Evolutionary conservation across 2,888 invertebrate species (phyloP), one percentile per base, ranked within the genome.

Genomic region (Bembecia ichneumoniformis): DNA sequence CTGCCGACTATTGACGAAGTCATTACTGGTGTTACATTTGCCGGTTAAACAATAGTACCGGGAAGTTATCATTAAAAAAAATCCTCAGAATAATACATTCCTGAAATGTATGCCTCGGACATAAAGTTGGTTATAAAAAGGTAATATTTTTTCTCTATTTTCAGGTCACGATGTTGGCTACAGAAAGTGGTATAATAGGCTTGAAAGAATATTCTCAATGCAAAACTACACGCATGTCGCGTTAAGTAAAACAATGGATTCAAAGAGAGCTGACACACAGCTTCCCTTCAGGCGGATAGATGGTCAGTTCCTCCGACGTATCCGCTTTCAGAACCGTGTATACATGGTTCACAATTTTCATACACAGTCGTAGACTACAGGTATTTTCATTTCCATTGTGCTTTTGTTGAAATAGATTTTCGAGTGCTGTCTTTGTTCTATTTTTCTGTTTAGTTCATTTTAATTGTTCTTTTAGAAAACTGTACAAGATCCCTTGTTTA

Each of bases 231-330:
- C 44, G 44, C 44, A 44, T 11, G 44, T 44, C 17, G 17, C 11
- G 40, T 40, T 40, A 44, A 11, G 44, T 16, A 10, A 44, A 17
- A 44, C 44, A 44, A 44, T 44, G 44, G 44, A 7, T 13, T 16
- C 15, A 17, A 4, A 16, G 52, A 53, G 43, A 15, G 50, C 48
- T 51, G 49, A 49, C 52, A 51, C 47, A 47, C 46, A 48, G 48
- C 52, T 48, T 50, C 50, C 47, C 47, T 46, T 20, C 49, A 28
- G n/a, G 44, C 49, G 51, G 55, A 52, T 52, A 28, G 50, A 49
- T 47, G 55, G 55, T 52, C 53, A 53, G 55, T 55, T 53, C 53
- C 53, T 49, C 40, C 52, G 48, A 14, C 40, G 40, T 14, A 40
- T 40, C 40, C 40, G 40, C 28, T 40, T 40, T n/a, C 11, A 40